These are phyloP conservation scores for Chamaetylas fuelleborni DNA, from an alignment of 2,113 vertebrate genomes.

Conservation along the genomic window DNA sequence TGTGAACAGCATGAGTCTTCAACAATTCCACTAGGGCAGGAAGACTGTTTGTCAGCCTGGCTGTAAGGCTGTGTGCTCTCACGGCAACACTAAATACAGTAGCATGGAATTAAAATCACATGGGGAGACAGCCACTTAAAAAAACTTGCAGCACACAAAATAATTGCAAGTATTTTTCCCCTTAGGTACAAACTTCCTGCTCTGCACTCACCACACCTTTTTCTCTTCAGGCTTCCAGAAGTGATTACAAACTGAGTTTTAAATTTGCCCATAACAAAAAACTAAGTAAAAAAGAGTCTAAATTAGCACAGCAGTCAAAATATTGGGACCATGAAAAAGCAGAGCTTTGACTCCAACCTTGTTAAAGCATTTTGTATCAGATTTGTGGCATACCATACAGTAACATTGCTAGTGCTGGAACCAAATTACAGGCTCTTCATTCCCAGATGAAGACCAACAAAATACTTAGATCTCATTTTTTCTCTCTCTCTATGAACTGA, in stretches of 20 bases:
- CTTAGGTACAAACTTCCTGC: background rate
- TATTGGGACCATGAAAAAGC: background rate
- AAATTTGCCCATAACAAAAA: background rate
- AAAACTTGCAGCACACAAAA: background rate
- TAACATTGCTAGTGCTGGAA: background rate
- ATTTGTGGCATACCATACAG: background rate
- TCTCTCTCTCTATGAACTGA: background rate
- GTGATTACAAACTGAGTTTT: background rate
- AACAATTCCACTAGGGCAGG: conserved; percentile 18
- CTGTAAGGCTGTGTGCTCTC: background rate
- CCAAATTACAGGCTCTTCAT: background rate
- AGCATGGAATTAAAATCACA: background rate
- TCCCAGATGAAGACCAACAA: background rate
- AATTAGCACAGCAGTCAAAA: background rate
- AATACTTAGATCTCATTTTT: background rate
- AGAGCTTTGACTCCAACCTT: background rate
- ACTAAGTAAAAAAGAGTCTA: background rate
- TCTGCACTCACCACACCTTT: background rate
- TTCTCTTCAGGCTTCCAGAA: background rate
- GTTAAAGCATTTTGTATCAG: background rate
- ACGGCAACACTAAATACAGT: background rate
- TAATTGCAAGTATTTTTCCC: background rate
- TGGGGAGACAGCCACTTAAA: background rate
- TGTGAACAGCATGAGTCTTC: conserved; percentile 37
- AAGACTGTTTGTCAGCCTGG: background rate